Percentiles rank a stretch among this genome's conserved stretches.
Conservation (phyloP, 23 tunicate species). For the Botrylloides violaceus region DNA sequence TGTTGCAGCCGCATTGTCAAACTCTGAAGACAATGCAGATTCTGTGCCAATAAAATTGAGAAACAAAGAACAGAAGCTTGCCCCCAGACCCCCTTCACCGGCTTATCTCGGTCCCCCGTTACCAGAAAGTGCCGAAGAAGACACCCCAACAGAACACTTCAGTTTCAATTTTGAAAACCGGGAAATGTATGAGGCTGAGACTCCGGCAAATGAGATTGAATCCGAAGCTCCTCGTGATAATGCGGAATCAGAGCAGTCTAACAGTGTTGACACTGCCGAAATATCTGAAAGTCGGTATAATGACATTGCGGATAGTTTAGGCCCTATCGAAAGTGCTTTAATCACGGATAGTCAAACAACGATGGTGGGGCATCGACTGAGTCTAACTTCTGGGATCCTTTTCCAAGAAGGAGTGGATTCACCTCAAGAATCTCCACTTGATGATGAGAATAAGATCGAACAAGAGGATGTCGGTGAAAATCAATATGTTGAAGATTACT, state of each 20-base stretch:
- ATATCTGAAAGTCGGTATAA: background rate
- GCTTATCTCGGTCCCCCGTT: conserved; percentile 33
- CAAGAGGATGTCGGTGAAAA: background rate
- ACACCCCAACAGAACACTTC: conserved; percentile 5
- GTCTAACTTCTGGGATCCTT: background rate
- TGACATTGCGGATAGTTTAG: conserved; percentile 13
- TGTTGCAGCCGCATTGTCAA: conserved; percentile 60
- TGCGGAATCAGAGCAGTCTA: background rate
- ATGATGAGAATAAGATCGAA: background rate
- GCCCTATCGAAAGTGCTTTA: conserved; percentile 9
- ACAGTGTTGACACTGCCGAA: background rate
- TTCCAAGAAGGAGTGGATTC: background rate
- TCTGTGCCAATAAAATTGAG: background rate
- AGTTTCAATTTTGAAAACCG: background rate
- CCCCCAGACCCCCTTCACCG: conserved; percentile 2
- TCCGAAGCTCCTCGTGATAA: background rate
- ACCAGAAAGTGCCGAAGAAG: conserved; percentile 9
- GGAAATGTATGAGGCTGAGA: background rate
- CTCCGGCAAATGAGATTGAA: background rate
- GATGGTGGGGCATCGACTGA: conserved; percentile 9
- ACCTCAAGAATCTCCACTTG: background rate
- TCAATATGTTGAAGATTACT: conserved; percentile 9
- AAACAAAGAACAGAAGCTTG: conserved; percentile 4
- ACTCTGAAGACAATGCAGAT: background rate
- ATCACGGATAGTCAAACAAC: background rate